Evolutionary conservation across 2,888 invertebrate genomes (phyloP).

Genomic region (Pecten maximus): DNA sequence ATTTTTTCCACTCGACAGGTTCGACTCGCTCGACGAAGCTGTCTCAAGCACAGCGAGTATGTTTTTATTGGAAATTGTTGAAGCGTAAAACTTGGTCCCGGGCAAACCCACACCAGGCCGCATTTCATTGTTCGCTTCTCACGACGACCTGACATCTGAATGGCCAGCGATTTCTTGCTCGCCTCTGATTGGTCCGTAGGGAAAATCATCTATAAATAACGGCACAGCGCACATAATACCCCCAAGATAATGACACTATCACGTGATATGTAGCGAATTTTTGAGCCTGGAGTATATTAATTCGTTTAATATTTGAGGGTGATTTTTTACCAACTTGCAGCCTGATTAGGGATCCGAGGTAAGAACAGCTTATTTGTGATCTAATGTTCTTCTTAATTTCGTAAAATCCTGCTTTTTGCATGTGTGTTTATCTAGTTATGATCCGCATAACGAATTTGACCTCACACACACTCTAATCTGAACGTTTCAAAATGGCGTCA

Average conservation of each 20-base stretch:
- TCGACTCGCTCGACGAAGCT: background rate
- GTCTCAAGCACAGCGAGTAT: background rate
- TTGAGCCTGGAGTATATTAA: constrained; percentile 30
- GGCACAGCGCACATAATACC: constrained; percentile 65
- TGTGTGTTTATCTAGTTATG: background rate
- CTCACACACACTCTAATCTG: constrained; percentile 39
- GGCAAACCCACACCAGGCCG: background rate
- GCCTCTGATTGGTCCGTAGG: constrained; percentile 48
- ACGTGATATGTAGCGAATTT: constrained; percentile 57
- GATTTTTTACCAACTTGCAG: constrained; percentile 1
- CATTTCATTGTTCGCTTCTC: constrained; percentile 3
- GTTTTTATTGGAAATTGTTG: background rate
- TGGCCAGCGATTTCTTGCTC: constrained; percentile 15
- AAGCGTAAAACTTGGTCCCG: background rate
- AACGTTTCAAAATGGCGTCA: constrained; percentile 41
- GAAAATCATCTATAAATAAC: constrained; percentile 55
- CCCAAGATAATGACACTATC: constrained; percentile 59
- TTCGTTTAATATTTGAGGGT: constrained; percentile 13
- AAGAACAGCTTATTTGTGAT: background rate
- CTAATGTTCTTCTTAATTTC: constrained; percentile 1
- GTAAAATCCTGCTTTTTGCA: constrained; percentile 2
- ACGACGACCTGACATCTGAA: background rate
- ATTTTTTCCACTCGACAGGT: background rate
- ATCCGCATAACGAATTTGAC: constrained; percentile 10
- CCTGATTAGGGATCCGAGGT: background rate